Evolutionary conservation across 2,113 vertebrate species (phyloP).

Genomic region (Caloenas nicobarica): DNA sequence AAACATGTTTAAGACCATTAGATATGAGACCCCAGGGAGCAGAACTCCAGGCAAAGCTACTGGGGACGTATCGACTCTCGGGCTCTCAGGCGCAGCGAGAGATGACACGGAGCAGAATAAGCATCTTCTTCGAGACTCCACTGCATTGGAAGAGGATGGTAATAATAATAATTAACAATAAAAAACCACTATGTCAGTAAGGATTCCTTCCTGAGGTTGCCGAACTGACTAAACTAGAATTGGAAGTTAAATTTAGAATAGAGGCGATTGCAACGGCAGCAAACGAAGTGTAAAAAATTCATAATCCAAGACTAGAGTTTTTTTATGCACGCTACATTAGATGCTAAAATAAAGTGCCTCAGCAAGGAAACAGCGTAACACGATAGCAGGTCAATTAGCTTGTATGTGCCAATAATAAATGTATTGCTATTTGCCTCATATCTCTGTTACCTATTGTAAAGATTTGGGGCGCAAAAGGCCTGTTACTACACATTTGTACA

Average conservation of each 20-base stretch:
- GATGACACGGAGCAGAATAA: accelerated
- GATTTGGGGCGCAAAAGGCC: background rate
- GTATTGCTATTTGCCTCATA: background rate
- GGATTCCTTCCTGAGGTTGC: background rate
- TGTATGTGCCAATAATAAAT: background rate
- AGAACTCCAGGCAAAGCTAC: background rate
- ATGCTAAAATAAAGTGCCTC: background rate
- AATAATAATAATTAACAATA: background rate
- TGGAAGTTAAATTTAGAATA: background rate
- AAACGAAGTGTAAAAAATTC: background rate
- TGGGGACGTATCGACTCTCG: background rate
- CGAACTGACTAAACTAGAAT: background rate
- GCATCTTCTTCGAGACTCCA: background rate
- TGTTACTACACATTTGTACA: background rate
- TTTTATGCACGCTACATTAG: background rate
- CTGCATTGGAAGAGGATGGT: background rate
- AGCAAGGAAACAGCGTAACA: background rate
- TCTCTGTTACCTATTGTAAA: background rate
- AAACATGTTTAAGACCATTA: background rate
- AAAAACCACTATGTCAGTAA: background rate
- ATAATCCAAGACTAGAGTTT: background rate
- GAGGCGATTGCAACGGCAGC: background rate
- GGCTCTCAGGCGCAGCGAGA: background rate
- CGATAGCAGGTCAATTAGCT: background rate
- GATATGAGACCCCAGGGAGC: background rate